Evolutionary conservation across 2,113 vertebrate genomes (phyloP).

Genomic region (Echinops telfairi): DNA sequence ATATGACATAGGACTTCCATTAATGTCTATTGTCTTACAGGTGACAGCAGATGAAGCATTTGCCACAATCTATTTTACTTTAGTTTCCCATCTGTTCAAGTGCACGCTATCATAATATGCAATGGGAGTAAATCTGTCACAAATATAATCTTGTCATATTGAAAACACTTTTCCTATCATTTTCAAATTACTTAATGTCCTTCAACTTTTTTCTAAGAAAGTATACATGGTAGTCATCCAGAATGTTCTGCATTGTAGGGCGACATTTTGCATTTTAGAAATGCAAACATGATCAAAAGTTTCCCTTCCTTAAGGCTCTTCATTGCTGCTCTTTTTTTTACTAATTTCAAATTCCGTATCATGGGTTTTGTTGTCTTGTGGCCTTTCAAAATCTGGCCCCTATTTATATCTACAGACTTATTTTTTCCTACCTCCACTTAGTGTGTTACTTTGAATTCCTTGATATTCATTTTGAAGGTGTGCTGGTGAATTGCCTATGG

Average conservation of each 20-base stretch:
- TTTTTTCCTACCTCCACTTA: slow-evolving; percentile 9
- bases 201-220: slow-evolving; percentile 69
- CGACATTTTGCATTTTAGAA: slow-evolving; percentile 44
- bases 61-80: slow-evolving; percentile 70
- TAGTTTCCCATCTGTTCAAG: slow-evolving; percentile 65
- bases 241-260: slow-evolving; percentile 6
- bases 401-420: slow-evolving; percentile 7
- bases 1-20: slow-evolving; percentile 65
- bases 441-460: neutral
- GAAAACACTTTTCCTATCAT: slow-evolving; percentile 49
- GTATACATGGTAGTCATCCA: neutral
- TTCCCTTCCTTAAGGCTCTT: neutral
- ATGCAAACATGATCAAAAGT: neutral
- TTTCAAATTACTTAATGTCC: slow-evolving; percentile 57
- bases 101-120: slow-evolving; percentile 59
- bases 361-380: neutral
- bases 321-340: neutral
- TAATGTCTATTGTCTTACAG: slow-evolving; percentile 69
- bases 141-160: slow-evolving; percentile 54
- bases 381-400: neutral
- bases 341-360: neutral
- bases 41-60: slow-evolving; percentile 73
- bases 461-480: neutral
- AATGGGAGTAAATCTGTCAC: slow-evolving; percentile 60
- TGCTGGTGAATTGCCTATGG: neutral